Evolutionary conservation across 2,888 invertebrate species (phyloP).

Genomic region (Harpagoxenus sublaevis): DNA sequence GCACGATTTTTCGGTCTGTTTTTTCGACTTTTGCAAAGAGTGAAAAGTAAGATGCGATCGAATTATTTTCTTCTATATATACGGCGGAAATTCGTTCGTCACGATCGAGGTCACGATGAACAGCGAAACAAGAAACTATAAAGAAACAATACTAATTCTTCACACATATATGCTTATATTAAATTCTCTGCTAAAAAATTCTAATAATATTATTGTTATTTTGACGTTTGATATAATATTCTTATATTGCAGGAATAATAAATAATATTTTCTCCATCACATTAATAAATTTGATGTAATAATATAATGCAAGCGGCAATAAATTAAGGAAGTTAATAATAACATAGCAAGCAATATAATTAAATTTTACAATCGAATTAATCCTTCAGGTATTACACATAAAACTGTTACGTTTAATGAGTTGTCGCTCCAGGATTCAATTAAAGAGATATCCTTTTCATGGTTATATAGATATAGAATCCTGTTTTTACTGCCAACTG

Average conservation of each 20-base stretch:
- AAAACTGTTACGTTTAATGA: neutral
- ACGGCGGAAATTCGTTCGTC: neutral
- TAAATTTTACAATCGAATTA: neutral
- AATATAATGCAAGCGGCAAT: neutral
- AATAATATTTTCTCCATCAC: neutral
- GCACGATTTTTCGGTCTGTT: neutral
- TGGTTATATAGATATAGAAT: neutral
- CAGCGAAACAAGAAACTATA: neutral
- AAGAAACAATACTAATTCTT: neutral
- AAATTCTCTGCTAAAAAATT: neutral
- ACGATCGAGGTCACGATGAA: too few relatives aligned
- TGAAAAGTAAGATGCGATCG: neutral
- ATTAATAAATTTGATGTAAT: neutral
- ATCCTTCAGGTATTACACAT: neutral
- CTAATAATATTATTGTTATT: neutral
- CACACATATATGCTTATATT: neutral
- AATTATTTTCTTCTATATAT: neutral
- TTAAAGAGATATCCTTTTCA: neutral
- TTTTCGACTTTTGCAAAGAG: neutral
- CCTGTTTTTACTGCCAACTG: neutral
- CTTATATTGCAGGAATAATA: neutral
- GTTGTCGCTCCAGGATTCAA: neutral
- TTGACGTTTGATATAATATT: neutral
- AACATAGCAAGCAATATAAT: neutral
- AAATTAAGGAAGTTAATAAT: slow-evolving; percentile 7